A percentile compares a stretch with the other conserved stretches of the same genome.
phyloP scores from a whole-genome alignment of 53 echinoderm and acorn worm species.

The Arbacia lixula region DNA sequence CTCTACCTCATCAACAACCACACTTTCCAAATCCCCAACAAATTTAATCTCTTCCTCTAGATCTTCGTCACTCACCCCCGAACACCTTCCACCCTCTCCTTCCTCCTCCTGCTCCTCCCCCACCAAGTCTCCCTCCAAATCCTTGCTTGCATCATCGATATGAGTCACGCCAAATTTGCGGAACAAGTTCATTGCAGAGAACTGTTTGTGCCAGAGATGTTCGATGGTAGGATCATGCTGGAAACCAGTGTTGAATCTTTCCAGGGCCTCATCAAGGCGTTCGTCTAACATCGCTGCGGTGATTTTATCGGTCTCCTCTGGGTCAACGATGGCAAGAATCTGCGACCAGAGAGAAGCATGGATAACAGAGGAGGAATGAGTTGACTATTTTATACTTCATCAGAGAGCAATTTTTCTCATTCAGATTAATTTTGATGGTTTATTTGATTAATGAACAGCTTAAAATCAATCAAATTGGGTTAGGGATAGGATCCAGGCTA shows the following conservation, averaged over 20 bases:
- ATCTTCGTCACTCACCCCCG: not conserved
- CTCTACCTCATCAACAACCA: not conserved
- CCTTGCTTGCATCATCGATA: not conserved
- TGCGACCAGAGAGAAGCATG: constrained; percentile 8
- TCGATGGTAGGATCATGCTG: constrained; percentile 63
- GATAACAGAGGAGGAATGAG: too few species aligned
- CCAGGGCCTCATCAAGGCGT: constrained; percentile 49
- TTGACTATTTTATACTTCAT: too few species aligned
- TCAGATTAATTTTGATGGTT: too few species aligned
- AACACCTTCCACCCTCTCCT: not conserved
- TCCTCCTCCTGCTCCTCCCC: not conserved
- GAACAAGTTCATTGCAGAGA: constrained; percentile 14
- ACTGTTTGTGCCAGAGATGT: constrained; percentile 69
- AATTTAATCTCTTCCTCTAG: not conserved
- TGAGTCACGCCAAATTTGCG: constrained; percentile 25
- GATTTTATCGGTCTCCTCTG: constrained; percentile 46
- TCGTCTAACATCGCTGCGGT: constrained; percentile 50
- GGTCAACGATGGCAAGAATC: constrained; percentile 61
- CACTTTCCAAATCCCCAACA: constrained; percentile 21
- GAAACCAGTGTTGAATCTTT: constrained; percentile 43
- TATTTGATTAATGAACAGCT: too few species aligned
- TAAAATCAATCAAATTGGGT: too few species aligned
- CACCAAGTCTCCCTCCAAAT: not conserved
- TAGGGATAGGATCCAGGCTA: too few species aligned
- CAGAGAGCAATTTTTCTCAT: too few species aligned